A percentile compares a stretch with the other conserved stretches of the same genome.
Evolutionary conservation across 2,888 invertebrate genomes (phyloP).

Genomic region (Hesperia comma): DNA sequence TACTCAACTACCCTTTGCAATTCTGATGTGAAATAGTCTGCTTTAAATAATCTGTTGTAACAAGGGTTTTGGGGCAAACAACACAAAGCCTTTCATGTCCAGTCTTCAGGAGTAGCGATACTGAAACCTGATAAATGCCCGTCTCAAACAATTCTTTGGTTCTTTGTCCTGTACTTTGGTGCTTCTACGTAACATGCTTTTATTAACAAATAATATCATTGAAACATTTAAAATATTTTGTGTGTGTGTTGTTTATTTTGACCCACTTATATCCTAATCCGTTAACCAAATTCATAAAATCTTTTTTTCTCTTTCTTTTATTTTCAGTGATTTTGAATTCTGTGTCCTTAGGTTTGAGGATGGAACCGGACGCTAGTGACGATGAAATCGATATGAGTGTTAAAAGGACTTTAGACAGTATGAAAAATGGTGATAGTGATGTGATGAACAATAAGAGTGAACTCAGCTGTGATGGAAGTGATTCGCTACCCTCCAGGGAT

Average conservation of each 20-base stretch:
- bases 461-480: conserved; percentile 67
- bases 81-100: too few relatives aligned
- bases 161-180: too few relatives aligned
- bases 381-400: conserved; percentile 79
- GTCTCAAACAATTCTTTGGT: too few relatives aligned
- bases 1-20: too few relatives aligned
- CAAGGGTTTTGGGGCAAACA: too few relatives aligned
- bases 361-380: conserved; percentile 80
- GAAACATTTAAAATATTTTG: background rate
- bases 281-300: conserved; percentile 58
- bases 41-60: too few relatives aligned
- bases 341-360: conserved; percentile 82
- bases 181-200: too few relatives aligned
- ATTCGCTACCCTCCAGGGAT: conserved; percentile 66
- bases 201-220: too few relatives aligned
- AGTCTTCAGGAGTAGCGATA: too few relatives aligned
- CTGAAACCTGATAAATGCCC: too few relatives aligned
- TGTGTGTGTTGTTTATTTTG: conserved; percentile 7
- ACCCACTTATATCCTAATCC: conserved; percentile 37
- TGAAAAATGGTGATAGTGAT: conserved; percentile 81
- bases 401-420: conserved; percentile 80
- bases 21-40: too few relatives aligned
- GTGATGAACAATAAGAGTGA: conserved; percentile 78
- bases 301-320: conserved; percentile 70
- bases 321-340: conserved; percentile 83